Conservation (phyloP, 2,888 invertebrate genomes). For the Zele albiditarsus region DNA sequence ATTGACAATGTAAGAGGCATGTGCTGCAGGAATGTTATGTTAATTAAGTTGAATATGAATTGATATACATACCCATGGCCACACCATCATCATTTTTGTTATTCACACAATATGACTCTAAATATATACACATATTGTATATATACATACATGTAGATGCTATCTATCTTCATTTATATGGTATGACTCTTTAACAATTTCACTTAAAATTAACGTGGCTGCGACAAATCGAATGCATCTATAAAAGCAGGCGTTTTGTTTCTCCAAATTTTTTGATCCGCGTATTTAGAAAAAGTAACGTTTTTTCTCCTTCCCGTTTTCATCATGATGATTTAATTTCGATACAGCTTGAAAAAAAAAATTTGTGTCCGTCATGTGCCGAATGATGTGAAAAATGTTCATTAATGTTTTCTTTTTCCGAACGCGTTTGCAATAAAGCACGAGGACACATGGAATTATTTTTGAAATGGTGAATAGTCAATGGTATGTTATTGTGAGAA, state of each 20-base stretch:
- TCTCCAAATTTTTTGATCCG: constrained; percentile 10
- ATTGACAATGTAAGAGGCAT: constrained; percentile 44
- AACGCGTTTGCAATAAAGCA: constrained; percentile 43
- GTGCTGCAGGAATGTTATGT: constrained; percentile 46
- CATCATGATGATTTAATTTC: constrained; percentile 50
- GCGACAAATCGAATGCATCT: constrained; percentile 39
- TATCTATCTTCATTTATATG: not conserved
- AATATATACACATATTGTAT: constrained; percentile 2
- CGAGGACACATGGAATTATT: constrained; percentile 51
- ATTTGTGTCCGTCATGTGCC: not conserved
- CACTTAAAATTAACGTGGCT: constrained; percentile 41
- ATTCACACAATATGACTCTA: constrained; percentile 64
- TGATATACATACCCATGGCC: constrained; percentile 72
- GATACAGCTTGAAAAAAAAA: constrained; percentile 68
- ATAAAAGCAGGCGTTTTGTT: constrained; percentile 19
- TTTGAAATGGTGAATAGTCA: constrained; percentile 39
- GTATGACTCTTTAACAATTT: constrained; percentile 42
- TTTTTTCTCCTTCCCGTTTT: constrained; percentile 19
- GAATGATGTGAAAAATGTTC: constrained; percentile 8
- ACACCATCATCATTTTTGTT: constrained; percentile 72
- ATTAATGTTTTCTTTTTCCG: constrained; percentile 43
- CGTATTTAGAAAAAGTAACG: not conserved
- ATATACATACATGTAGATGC: constrained; percentile 30
- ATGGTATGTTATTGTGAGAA: constrained; percentile 32
- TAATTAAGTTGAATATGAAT: constrained; percentile 48